Evolutionary conservation across 2,888 invertebrate genomes (phyloP), one percentile per base, ranked within the genome.

Genomic region (Kryphioiulus occultus): DNA sequence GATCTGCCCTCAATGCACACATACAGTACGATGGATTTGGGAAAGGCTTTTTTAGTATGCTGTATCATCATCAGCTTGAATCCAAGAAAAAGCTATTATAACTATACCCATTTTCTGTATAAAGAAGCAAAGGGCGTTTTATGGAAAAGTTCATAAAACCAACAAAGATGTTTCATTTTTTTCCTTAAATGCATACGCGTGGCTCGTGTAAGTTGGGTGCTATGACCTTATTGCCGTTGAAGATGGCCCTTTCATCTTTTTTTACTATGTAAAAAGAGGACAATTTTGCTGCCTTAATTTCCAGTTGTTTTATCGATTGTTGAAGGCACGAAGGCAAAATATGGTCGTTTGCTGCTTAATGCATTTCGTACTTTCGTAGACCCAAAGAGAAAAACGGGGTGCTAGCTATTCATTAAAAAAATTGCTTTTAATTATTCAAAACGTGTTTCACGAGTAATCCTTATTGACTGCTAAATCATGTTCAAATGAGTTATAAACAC

Each of bases 361-460:
- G 53, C 53, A 53, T 53, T 53, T 17, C 53, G 19, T 53, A 19
- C 12, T 22, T 26, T 68, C 22, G 9, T 0, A 68, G 68, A 1
- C 12, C 15, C 2, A n/a, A 68, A 26, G 68, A 68, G 26, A 53
- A 68, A 68, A 68, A 7, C 0, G 7, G 68, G 10, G 22, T n/a
- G n/a, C n/a, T n/a, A 68, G 68, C 68, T 68, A 68, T 26, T 68
- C 68, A 26, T 68, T 68, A 68, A 68, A 68, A 44, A 68, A 68
- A 17, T 59, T n/a, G 68, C 68, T 68, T 68, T 68, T 26, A 68
- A 68, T 68, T 68, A 68, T 68, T 68, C 68, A 68, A 68, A 68
- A 68, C 68, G 17, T 68, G 68, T 68, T 26, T 68, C 68, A 12
- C 68, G 26, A 68, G 26, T 68, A 68, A 68, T 68, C 68, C 68